Evolutionary conservation across 2,113 vertebrate genomes (phyloP), one percentile per base, ranked within the genome.

Genomic region (Scophthalmus maximus): DNA sequence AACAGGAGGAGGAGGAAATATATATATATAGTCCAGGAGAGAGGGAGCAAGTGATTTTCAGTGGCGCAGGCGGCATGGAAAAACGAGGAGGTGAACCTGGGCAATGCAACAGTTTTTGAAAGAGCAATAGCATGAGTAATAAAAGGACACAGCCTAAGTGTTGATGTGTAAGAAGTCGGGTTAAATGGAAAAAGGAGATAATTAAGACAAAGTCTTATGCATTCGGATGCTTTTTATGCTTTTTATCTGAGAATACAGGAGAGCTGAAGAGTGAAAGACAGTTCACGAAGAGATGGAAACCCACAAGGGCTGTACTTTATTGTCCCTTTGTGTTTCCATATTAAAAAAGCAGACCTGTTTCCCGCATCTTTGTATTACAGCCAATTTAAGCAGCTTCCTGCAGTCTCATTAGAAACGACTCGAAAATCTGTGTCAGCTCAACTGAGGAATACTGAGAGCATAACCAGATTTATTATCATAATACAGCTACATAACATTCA

Each of bases 391-490:
- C 75, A 36, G 69, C 57, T 70, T 89, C 73, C 72, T 78, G 51
- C 23, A 34, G 67, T 73, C 76, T 68, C 72, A 67, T 83, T 66
- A 81, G 68, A 78, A 66, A 84, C 84, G 57, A 84, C 69, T 89
- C 79, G 79, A 69, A 73, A 81, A 84, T 77, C 71, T 78, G 67
- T 87, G 85, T 87, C 86, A 83, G 46, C 52, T 51, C 14, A 78
- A 66, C 55, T 56, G 52, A 83, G 30, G 32, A 78, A 71, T 32
- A 70, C 29, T 68, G 62, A 79, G 60, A 27, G 34, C 47, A 75
- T 51, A 72, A 62, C 66, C 34, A 79, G 27, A 65, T 86, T 75
- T 76, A 86, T 85, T 55, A 84, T 60, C 69, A 68, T 79, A 68
- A 86, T 46, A 75, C 68, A 62, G 57, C 34, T 3, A 78, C 78